Evolutionary conservation across 2,113 vertebrate species (phyloP).

Genomic region (Podarcis raffonei): DNA sequence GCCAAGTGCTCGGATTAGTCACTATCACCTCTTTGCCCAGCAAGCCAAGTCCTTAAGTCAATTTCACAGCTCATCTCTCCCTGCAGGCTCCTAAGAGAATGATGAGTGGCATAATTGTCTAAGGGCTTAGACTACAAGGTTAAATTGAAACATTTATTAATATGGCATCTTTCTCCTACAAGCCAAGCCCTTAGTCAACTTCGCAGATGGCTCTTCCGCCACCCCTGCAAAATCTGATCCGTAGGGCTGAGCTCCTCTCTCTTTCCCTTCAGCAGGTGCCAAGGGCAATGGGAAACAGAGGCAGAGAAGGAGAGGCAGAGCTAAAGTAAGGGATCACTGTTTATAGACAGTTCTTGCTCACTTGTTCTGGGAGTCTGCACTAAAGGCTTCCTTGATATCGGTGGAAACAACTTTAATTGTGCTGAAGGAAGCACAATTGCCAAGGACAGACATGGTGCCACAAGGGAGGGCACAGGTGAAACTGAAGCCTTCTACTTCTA

Average conservation of each 20-base stretch:
- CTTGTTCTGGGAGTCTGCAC: too few relatives aligned
- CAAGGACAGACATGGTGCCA: background rate
- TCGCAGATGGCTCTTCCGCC: background rate
- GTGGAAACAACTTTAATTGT: background rate
- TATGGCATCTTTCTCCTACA: background rate
- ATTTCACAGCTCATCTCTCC: slow-evolving; percentile 15
- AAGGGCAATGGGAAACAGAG: background rate
- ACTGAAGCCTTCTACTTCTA: too few relatives aligned
- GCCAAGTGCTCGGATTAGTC: background rate
- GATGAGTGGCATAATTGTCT: background rate
- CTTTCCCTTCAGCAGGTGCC: background rate
- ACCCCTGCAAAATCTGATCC: background rate
- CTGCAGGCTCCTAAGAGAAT: slow-evolving; percentile 6
- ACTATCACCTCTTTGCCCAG: background rate
- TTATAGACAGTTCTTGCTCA: background rate
- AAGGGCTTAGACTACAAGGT: background rate
- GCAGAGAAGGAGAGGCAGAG: too few relatives aligned
- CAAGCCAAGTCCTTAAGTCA: background rate
- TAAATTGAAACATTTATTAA: slow-evolving; percentile 11
- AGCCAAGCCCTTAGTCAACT: slow-evolving; percentile 2
- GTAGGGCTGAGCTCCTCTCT: background rate
- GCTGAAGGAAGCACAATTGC: background rate
- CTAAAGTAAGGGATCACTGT: background rate
- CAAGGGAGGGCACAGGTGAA: too few relatives aligned
- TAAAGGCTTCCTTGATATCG: background rate